Conservation (phyloP, 2,888 invertebrate species). For the Emmelina monodactyla region DNA sequence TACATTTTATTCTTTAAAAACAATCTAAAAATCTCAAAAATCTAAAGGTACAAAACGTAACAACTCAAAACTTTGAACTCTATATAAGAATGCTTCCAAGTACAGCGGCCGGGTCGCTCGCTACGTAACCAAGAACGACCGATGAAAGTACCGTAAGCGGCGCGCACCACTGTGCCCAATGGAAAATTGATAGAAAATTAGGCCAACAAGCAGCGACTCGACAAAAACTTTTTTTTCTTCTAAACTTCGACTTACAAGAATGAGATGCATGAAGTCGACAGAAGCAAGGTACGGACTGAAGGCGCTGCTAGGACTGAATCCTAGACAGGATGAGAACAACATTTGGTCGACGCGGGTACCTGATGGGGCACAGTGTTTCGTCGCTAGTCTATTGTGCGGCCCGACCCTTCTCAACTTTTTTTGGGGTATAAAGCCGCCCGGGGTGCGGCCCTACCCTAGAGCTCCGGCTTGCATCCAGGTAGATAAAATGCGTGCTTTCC, state of each 20-base stretch:
- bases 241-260: background rate
- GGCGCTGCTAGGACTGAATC: no score
- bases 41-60: no score
- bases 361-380: no score
- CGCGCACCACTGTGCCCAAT: slow-evolving; percentile 18
- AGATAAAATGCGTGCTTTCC: slow-evolving; percentile 36
- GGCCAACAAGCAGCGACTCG: slow-evolving; percentile 2
- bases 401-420: slow-evolving; percentile 61
- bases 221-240: background rate
- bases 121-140: slow-evolving; percentile 8
- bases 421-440: slow-evolving; percentile 41
- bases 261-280: no score
- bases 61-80: no score
- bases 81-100: slow-evolving; percentile 5
- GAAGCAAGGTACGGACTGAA: no score
- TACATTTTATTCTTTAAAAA: no score
- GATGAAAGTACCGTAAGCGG: slow-evolving; percentile 47
- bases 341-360: slow-evolving; percentile 21
- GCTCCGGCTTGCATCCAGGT: slow-evolving; percentile 36
- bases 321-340: no score
- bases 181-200: slow-evolving; percentile 18
- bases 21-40: no score
- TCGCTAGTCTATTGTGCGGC: slow-evolving; percentile 31
- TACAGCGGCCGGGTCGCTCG: slow-evolving; percentile 2
- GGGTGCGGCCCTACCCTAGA: slow-evolving; percentile 36